phyloP scores from a whole-genome alignment of 2,113 vertebrate species.

The Suncus etruscus region DNA sequence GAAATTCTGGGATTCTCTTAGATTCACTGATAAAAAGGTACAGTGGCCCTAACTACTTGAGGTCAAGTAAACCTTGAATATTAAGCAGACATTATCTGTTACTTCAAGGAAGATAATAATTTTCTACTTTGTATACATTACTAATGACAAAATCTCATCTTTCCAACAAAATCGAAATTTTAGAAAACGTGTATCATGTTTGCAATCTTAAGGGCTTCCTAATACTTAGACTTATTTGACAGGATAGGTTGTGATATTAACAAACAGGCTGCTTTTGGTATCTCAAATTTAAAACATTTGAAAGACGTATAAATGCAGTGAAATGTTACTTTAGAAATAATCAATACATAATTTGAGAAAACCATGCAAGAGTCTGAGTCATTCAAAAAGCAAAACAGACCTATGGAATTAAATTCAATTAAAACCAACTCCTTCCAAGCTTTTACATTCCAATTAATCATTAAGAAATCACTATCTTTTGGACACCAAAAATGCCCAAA shows the following conservation, averaged over 20 bases:
- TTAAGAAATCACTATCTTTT: constrained; percentile 56
- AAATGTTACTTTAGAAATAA: constrained; percentile 55
- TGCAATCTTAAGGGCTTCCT: background rate
- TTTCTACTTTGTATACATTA: constrained; percentile 34
- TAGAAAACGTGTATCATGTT: constrained; percentile 4
- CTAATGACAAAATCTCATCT: background rate
- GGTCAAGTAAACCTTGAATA: background rate
- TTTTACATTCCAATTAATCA: constrained; percentile 37
- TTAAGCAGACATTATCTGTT: background rate
- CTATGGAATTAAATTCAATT: constrained; percentile 30
- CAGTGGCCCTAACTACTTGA: background rate
- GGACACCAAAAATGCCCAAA: too few relatives aligned
- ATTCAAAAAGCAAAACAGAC: constrained; percentile 31
- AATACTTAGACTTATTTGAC: constrained; percentile 4
- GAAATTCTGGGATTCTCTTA: background rate
- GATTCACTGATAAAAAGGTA: background rate
- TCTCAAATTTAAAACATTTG: too few relatives aligned
- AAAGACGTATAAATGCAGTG: constrained; percentile 44
- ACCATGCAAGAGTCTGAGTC: constrained; percentile 9
- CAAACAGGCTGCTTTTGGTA: background rate
- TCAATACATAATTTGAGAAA: constrained; percentile 21
- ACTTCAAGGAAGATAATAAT: constrained; percentile 20
- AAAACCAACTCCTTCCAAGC: constrained; percentile 20
- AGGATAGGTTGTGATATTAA: background rate
- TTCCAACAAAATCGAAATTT: constrained; percentile 33